phyloP scores from a whole-genome alignment of 1,140 invertebrate species.

The Notospermus geniculatus region DNA sequence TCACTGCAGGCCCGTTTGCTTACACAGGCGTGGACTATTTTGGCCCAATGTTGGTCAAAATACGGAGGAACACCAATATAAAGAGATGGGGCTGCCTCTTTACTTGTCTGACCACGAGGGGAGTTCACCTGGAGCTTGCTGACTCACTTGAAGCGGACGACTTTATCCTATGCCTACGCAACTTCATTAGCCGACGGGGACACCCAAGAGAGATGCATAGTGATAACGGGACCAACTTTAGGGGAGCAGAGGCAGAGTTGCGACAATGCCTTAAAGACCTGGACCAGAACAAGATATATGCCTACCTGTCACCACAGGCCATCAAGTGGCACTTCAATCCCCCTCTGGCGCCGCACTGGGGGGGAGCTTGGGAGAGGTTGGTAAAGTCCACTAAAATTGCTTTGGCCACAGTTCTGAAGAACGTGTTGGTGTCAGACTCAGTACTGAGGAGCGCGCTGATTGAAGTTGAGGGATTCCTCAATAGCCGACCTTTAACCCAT shows the following conservation, averaged over 20 bases:
- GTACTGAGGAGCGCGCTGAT: constrained; percentile 21
- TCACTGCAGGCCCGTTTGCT: too few relatives aligned
- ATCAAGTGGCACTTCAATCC: constrained; percentile 11
- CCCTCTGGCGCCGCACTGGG: constrained; percentile 13
- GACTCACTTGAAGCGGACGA: constrained; percentile 10
- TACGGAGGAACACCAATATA: not conserved
- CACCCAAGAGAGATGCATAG: constrained; percentile 3
- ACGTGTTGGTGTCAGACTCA: not conserved
- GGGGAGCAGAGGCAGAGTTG: constrained; percentile 6
- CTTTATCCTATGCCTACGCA: too few relatives aligned
- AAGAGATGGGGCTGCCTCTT: constrained; percentile 20
- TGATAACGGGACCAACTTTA: too few relatives aligned
- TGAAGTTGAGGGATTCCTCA: too few relatives aligned
- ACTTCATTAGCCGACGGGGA: constrained; percentile 12
- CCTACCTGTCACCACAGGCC: not conserved
- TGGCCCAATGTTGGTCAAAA: constrained; percentile 3
- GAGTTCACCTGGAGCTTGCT: constrained; percentile 17
- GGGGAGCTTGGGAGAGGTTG: constrained; percentile 12
- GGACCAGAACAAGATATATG: too few relatives aligned
- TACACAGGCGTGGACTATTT: too few relatives aligned
- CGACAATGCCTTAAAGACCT: not conserved
- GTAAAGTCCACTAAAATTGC: constrained; percentile 11
- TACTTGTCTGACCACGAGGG: constrained; percentile 17
- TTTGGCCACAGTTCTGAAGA: not conserved
- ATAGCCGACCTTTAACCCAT: constrained; percentile 29